Evolutionary conservation across 37 sponge, comb jelly and placozoan species (phyloP).

Genomic region (Dysidea cf. avara): DNA sequence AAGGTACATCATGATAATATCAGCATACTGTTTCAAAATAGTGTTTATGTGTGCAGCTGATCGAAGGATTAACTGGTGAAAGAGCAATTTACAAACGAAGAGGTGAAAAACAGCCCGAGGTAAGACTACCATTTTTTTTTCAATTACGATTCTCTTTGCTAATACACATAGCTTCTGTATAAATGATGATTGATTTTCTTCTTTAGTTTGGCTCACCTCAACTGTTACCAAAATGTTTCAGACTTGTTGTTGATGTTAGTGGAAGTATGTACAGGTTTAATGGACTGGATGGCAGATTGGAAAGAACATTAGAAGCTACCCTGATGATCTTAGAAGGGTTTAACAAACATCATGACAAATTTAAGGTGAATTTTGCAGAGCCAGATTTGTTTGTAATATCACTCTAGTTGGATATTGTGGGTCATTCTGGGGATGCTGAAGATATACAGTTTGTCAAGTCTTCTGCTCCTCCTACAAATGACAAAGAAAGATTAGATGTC

Average conservation of each 20-base stretch:
- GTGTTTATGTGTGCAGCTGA: slow-evolving; percentile 34
- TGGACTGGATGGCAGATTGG: slow-evolving; percentile 81
- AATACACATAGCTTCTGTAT: too few relatives aligned
- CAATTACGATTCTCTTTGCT: too few relatives aligned
- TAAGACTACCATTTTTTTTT: slow-evolving; percentile 4
- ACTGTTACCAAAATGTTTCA: slow-evolving; percentile 65
- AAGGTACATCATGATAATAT: slow-evolving; percentile 70
- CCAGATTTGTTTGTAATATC: slow-evolving; percentile 1
- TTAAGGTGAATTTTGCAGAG: slow-evolving; percentile 34
- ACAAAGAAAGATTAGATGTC: slow-evolving; percentile 86
- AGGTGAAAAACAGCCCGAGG: slow-evolving; percentile 73
- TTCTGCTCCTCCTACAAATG: slow-evolving; percentile 59
- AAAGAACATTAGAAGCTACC: slow-evolving; percentile 71
- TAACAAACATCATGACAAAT: slow-evolving; percentile 50
- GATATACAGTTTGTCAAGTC: slow-evolving; percentile 63
- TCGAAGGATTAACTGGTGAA: slow-evolving; percentile 88
- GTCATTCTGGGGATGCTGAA: slow-evolving; percentile 88
- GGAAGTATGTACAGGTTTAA: slow-evolving; percentile 97
- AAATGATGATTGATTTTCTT: background rate
- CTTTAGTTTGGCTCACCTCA: slow-evolving; percentile 11
- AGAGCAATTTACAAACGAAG: slow-evolving; percentile 79
- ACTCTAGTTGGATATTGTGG: slow-evolving; percentile 74
- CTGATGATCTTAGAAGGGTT: slow-evolving; percentile 93
- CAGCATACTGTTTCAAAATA: background rate
- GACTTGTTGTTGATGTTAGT: slow-evolving; percentile 89